Evolutionary conservation across 2,888 invertebrate species (phyloP).

Genomic region (Melanargia galathea): DNA sequence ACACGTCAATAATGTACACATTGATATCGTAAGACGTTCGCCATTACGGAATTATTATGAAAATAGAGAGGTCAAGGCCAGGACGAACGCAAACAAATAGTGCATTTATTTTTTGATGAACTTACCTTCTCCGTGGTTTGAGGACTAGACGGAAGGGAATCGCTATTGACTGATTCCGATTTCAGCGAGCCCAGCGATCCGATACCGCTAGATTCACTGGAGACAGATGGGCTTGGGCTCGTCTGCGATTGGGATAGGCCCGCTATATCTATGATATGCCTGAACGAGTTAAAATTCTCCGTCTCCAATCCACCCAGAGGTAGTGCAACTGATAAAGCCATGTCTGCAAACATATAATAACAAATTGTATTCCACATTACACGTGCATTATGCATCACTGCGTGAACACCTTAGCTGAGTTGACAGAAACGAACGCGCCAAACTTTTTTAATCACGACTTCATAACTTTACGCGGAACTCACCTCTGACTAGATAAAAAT

Average conservation of each 20-base stretch:
- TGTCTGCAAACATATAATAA: slow-evolving; percentile 74
- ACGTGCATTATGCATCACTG: slow-evolving; percentile 70
- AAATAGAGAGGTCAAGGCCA: slow-evolving; percentile 82
- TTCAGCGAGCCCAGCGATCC: slow-evolving; percentile 81
- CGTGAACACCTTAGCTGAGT: slow-evolving; percentile 67
- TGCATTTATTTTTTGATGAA: slow-evolving; percentile 50
- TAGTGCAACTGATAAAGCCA: slow-evolving; percentile 84
- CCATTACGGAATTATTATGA: slow-evolving; percentile 82
- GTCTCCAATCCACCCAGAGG: slow-evolving; percentile 81
- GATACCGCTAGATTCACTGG: slow-evolving; percentile 84
- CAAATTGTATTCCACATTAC: slow-evolving; percentile 66
- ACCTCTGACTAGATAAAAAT: slow-evolving; percentile 52
- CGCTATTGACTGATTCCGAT: slow-evolving; percentile 75
- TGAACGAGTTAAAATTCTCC: slow-evolving; percentile 77
- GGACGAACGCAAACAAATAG: slow-evolving; percentile 76
- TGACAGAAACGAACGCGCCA: slow-evolving; percentile 79
- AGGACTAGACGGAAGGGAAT: slow-evolving; percentile 79
- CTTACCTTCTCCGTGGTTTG: slow-evolving; percentile 80
- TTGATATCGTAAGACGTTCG: slow-evolving; percentile 76
- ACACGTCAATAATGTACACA: slow-evolving; percentile 62
- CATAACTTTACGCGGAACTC: slow-evolving; percentile 48
- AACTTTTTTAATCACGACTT: slow-evolving; percentile 59
- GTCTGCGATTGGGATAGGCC: slow-evolving; percentile 75
- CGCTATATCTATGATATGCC: slow-evolving; percentile 79
- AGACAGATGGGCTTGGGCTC: slow-evolving; percentile 81